A percentile compares a stretch with the other conserved stretches of the same genome.
These are phyloP conservation scores for Nannobrachium achirus DNA, from an alignment of 2,113 vertebrate genomes.

Conservation along the genomic window DNA sequence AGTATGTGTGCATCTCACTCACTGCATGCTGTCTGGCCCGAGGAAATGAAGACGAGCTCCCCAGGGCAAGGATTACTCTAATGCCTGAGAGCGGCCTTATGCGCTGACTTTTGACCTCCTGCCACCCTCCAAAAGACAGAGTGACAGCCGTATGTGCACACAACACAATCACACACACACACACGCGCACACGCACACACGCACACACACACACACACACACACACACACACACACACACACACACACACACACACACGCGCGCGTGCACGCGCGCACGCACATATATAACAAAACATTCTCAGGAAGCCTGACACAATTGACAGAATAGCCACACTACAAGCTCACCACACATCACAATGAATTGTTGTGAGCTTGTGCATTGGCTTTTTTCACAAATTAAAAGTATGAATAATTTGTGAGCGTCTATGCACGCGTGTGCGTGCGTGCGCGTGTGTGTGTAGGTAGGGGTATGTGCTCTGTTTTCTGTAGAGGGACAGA, in stretches of 20 bases:
- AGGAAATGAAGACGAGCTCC: slow-evolving; percentile 68
- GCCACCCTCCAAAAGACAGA: slow-evolving; percentile 40
- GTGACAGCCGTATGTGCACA: not conserved
- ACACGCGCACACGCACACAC: not conserved
- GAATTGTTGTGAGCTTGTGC: no score
- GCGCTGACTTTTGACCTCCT: slow-evolving; percentile 68
- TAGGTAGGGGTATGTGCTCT: slow-evolving; percentile 20
- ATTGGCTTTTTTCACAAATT: slow-evolving; percentile 50
- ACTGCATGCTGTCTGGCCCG: slow-evolving; percentile 49
- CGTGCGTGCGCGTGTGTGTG: slow-evolving; percentile 13
- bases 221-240: slow-evolving; percentile 1
- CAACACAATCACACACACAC: no score
- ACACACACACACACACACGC: slow-evolving; percentile 10
- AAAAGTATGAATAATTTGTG: slow-evolving; percentile 24
- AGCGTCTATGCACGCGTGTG: slow-evolving; percentile 8
- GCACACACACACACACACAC: slow-evolving; percentile 5
- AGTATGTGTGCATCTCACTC: slow-evolving; percentile 39
- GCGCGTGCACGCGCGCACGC: slow-evolving; percentile 21
- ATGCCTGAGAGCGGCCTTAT: slow-evolving; percentile 70
- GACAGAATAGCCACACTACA: no score
- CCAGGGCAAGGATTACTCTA: slow-evolving; percentile 72
- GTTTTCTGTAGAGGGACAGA: slow-evolving; percentile 25
- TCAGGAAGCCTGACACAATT: no score
- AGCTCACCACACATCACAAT: no score
- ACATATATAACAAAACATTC: no score